phyloP scores from a whole-genome alignment of 2,888 invertebrate genomes.

The Rambutsinella grinnellia region DNA sequence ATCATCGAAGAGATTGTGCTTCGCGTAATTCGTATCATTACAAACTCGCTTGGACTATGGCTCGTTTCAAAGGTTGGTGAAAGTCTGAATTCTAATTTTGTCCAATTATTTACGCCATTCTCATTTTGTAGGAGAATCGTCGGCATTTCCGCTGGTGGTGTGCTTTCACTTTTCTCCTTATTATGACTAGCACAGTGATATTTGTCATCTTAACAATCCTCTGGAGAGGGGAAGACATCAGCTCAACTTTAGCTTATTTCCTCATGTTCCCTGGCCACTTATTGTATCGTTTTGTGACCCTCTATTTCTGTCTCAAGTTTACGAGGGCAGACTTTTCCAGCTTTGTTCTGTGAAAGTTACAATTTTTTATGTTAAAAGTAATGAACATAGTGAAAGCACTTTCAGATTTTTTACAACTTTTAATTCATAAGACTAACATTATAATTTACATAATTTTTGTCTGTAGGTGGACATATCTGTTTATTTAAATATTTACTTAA shows the following conservation, averaged over 20 bases:
- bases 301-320: constrained; percentile 39
- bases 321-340: constrained; percentile 38
- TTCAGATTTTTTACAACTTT: background rate
- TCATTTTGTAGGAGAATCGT: constrained; percentile 25
- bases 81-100: too few species aligned
- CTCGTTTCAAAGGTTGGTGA: constrained; percentile 16
- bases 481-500: too few species aligned
- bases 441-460: too few species aligned
- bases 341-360: constrained; percentile 29
- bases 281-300: constrained; percentile 28
- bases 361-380: too few species aligned
- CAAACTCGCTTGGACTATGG: constrained; percentile 32
- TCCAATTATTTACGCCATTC: background rate
- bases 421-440: too few species aligned
- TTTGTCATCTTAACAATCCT: constrained; percentile 35
- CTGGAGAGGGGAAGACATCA: constrained; percentile 41
- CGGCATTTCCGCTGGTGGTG: constrained; percentile 34
- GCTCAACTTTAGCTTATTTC: constrained; percentile 34
- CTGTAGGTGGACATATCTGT: too few species aligned
- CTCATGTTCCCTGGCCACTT: constrained; percentile 44
- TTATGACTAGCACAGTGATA: constrained; percentile 27
- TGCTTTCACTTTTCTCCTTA: constrained; percentile 32
- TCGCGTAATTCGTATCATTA: constrained; percentile 21
- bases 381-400: background rate
- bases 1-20: constrained; percentile 33